Conservation (phyloP, 2,888 invertebrate species). For the Danaus chrysippus region DNA sequence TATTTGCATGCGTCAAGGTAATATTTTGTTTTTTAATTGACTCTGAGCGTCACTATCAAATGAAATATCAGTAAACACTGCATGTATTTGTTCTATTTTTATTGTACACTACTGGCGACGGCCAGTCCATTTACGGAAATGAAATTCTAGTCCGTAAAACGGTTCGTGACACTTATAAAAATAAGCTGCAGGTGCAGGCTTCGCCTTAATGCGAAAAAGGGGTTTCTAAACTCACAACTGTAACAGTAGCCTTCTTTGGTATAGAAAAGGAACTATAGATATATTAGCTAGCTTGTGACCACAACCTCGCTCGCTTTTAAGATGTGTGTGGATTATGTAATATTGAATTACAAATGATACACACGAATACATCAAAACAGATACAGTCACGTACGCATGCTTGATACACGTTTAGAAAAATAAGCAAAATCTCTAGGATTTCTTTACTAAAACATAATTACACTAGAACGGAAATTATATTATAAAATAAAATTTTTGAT, state of each 20-base stretch:
- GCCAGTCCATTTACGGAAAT: constrained; percentile 30
- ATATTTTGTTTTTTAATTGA: background rate
- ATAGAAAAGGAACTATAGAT: no score
- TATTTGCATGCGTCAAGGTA: background rate
- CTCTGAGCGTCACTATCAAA: constrained; percentile 3
- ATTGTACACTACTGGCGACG: constrained; percentile 33
- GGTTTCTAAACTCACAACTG: background rate
- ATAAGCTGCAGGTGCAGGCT: constrained; percentile 46
- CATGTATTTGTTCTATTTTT: constrained; percentile 14
- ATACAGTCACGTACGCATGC: no score
- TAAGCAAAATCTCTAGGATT: no score
- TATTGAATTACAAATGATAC: no score
- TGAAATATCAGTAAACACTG: constrained; percentile 12
- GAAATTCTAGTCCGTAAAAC: constrained; percentile 54
- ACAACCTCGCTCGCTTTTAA: no score
- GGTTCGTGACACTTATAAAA: constrained; percentile 57
- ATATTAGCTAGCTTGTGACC: no score
- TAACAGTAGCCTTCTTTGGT: background rate
- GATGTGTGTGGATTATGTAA: no score
- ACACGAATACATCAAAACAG: no score
- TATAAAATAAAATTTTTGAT: no score
- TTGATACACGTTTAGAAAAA: no score
- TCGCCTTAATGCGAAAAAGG: constrained; percentile 21
- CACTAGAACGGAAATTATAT: no score
- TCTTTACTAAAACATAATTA: no score